Percentiles rank a stretch among this genome's conserved stretches.
Evolutionary conservation across 2,888 invertebrate species (phyloP).

Genomic region (Stenichneumon culpator): DNA sequence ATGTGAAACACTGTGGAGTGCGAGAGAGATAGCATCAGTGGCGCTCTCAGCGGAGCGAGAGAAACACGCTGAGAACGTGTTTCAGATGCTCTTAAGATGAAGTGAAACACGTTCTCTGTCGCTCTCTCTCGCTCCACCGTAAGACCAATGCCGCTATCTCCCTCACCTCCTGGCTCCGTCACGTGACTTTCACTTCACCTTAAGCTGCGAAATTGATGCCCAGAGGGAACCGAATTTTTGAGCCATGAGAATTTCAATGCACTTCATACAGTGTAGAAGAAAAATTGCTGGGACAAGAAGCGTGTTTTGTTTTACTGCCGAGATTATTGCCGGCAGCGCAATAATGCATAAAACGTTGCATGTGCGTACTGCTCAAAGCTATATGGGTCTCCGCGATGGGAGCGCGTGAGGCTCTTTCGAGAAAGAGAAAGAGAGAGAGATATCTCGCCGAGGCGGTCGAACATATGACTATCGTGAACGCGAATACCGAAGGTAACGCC

Average conservation of each 20-base stretch:
- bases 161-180: too few species aligned
- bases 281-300: not conserved
- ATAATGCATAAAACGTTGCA: conserved; percentile 29
- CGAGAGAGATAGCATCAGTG: too few species aligned
- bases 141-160: too few species aligned
- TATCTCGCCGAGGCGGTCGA: conserved; percentile 14
- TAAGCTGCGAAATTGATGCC: not conserved
- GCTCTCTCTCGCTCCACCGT: too few species aligned
- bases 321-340: conserved; percentile 10
- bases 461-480: conserved; percentile 11
- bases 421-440: conserved; percentile 1
- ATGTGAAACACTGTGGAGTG: too few species aligned
- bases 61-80: too few species aligned
- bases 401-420: conserved; percentile 25
- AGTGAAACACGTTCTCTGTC: too few species aligned
- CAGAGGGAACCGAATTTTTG: not conserved
- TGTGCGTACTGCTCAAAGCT: conserved; percentile 13
- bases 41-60: too few species aligned
- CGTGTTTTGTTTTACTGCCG: too few species aligned
- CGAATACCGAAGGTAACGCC: conserved; percentile 58
- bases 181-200: too few species aligned
- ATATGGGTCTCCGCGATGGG: conserved; percentile 19
- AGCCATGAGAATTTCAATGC: not conserved
- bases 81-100: too few species aligned
- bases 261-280: not conserved